phyloP scores from a whole-genome alignment of 2,113 vertebrate genomes.

The Nyctibius bracteatus region DNA sequence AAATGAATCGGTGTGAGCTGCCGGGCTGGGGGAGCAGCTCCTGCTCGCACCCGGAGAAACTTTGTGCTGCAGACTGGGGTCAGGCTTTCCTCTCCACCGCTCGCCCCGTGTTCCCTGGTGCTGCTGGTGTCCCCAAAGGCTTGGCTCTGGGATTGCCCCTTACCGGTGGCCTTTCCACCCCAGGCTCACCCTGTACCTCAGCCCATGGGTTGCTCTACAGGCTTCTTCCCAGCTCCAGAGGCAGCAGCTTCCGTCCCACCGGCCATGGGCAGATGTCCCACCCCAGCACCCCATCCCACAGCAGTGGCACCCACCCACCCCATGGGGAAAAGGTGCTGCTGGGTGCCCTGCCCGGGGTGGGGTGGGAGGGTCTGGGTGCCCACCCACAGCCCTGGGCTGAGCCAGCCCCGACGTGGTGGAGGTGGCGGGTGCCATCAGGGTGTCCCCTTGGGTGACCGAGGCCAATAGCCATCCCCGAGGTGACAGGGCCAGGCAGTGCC shows the following conservation, averaged over 20 bases:
- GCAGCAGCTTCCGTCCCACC: neutral
- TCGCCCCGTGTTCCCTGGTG: rapidly evolving
- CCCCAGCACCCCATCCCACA: neutral
- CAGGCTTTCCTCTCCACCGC: neutral
- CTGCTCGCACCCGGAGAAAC: neutral
- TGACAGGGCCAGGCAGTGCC: rapidly evolving
- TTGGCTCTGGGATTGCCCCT: neutral
- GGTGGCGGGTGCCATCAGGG: neutral
- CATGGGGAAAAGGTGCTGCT: neutral
- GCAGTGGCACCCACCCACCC: neutral
- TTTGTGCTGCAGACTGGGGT: neutral
- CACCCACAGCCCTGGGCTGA: neutral
- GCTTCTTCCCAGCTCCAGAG: neutral
- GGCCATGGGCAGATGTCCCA: rapidly evolving
- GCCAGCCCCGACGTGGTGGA: neutral
- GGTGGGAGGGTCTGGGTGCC: neutral
- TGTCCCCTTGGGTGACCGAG: neutral
- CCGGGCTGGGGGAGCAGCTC: neutral
- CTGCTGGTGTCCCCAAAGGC: neutral
- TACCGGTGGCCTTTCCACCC: neutral
- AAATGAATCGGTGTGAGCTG: rapidly evolving
- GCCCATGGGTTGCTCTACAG: neutral
- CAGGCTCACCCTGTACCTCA: neutral
- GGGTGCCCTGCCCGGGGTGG: rapidly evolving
- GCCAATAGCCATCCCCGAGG: neutral